These are phyloP conservation scores for Noctua comes DNA, from an alignment of 2,888 invertebrate species.

Conservation along the genomic window DNA sequence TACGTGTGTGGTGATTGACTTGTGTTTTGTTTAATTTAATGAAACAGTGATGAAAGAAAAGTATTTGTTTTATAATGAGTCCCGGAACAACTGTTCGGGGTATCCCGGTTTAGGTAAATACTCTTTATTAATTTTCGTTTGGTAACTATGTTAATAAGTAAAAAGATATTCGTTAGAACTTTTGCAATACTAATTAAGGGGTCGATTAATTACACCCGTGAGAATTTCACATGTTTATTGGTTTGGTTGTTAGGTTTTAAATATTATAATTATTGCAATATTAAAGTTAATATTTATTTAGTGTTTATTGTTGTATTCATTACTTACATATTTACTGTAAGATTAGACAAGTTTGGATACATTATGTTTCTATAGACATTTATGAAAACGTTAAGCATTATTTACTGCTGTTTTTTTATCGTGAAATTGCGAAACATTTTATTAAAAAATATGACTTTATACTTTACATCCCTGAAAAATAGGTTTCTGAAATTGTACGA, in stretches of 20 bases:
- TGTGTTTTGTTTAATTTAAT: constrained; percentile 66
- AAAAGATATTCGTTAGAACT: neutral
- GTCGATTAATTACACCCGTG: neutral
- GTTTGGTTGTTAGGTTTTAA: neutral
- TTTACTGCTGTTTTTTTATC: neutral
- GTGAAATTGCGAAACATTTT: too few relatives aligned
- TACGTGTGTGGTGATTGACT: constrained; percentile 63
- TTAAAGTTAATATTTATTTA: neutral
- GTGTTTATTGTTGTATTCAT: neutral
- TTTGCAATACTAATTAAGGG: neutral
- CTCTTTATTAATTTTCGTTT: constrained; percentile 39
- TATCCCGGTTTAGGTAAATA: constrained; percentile 80
- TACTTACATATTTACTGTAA: neutral
- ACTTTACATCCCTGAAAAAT: neutral
- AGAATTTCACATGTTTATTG: neutral
- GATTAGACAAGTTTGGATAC: neutral
- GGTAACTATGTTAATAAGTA: constrained; percentile 15
- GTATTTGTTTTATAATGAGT: constrained; percentile 64
- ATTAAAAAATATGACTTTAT: neutral
- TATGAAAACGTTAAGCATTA: neutral
- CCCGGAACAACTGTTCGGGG: constrained; percentile 70
- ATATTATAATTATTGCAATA: neutral
- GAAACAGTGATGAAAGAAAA: constrained; percentile 67
- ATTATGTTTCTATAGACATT: neutral
- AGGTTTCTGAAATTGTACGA: neutral